phyloP scores from a whole-genome alignment of 2,113 vertebrate species.

The Mormoops blainvillei region DNA sequence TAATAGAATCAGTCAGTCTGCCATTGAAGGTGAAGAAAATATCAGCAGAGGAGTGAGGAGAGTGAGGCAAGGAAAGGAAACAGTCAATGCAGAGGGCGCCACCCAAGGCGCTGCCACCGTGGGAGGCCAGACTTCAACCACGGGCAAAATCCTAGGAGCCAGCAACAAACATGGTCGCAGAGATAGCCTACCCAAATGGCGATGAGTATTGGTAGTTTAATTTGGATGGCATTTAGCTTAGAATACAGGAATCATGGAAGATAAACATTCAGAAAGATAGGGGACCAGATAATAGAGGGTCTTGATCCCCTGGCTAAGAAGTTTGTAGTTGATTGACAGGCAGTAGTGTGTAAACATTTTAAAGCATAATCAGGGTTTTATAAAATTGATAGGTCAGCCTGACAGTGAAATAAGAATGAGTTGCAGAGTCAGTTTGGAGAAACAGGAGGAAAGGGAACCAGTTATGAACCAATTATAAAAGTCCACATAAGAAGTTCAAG shows the following conservation, averaged over 20 bases:
- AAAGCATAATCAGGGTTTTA: neutral
- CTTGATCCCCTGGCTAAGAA: neutral
- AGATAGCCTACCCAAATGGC: neutral
- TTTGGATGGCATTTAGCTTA: neutral
- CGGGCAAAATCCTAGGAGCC: neutral
- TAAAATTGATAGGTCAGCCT: neutral
- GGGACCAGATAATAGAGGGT: neutral
- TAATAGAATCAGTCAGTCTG: neutral
- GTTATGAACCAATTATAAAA: neutral
- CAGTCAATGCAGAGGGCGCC: fast-evolving
- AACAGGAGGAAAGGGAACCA: neutral
- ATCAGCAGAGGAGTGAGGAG: too few species aligned
- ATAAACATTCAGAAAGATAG: neutral
- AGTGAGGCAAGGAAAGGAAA: neutral
- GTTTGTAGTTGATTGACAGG: neutral
- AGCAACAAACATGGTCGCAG: neutral
- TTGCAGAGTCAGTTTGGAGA: neutral
- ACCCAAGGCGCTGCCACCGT: neutral
- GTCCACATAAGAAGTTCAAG: neutral
- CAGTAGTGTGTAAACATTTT: neutral
- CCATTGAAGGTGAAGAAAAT: neutral
- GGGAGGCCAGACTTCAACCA: neutral
- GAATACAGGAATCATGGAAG: neutral
- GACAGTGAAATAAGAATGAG: neutral
- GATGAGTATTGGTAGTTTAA: neutral